These are phyloP conservation scores for Xyliphius kryptos DNA, from an alignment of 2,113 vertebrate genomes.

Conservation along the genomic window DNA sequence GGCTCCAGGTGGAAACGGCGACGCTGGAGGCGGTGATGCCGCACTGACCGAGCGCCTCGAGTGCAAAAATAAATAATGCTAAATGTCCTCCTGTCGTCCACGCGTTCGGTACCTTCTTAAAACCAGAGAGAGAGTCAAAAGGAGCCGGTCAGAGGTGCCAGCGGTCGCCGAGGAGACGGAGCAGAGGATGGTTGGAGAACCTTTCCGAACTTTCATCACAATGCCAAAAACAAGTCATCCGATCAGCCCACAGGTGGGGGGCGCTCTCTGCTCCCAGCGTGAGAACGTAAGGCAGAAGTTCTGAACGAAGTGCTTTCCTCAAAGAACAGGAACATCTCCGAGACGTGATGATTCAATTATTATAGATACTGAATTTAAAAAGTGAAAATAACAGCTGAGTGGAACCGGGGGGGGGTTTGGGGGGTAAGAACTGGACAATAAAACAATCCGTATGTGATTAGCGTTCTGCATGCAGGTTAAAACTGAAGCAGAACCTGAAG, in stretches of 20 bases:
- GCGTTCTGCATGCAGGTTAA: conserved; percentile 50
- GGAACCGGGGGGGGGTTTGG: too few species aligned
- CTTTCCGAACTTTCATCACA: too few species aligned
- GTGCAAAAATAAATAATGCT: conserved; percentile 37
- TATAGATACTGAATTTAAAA: too few species aligned
- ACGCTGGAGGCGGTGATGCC: too few species aligned
- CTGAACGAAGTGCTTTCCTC: conserved; percentile 25
- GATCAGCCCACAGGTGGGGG: too few species aligned
- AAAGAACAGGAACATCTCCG: not conserved
- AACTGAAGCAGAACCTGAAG: conserved; percentile 31
- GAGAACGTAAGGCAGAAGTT: conserved; percentile 33
- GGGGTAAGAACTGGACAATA: conserved; percentile 42
- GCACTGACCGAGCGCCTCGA: conserved; percentile 5
- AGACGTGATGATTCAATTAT: too few species aligned
- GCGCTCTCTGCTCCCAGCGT: not conserved
- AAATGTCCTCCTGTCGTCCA: conserved; percentile 29
- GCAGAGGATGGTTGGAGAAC: too few species aligned
- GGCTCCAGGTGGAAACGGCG: too few species aligned
- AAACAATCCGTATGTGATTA: conserved; percentile 46
- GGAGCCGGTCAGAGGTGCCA: conserved; percentile 1
- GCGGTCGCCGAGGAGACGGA: not conserved
- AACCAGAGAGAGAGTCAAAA: conserved; percentile 22
- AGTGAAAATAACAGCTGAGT: too few species aligned
- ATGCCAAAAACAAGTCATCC: conserved; percentile 1
- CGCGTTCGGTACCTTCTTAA: conserved; percentile 36